Conservation (phyloP, 2,797 vertebrate genomes). For the Spinus olivaceus region DNA sequence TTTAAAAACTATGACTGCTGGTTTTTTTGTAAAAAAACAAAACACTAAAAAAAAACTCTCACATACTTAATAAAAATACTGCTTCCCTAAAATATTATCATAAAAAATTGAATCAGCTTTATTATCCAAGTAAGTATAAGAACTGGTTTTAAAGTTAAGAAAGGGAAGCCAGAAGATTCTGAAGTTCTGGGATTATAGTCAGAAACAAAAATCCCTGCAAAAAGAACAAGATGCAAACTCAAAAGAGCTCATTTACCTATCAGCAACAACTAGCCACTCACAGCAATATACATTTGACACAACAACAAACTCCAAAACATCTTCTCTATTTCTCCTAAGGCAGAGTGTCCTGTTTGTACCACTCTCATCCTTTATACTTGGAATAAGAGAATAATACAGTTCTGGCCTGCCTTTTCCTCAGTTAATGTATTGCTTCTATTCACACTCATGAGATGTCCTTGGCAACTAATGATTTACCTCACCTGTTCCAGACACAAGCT, state of each 20-base stretch:
- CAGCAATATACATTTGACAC: neutral
- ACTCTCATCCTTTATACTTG: neutral
- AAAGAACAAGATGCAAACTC: neutral
- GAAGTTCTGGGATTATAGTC: neutral
- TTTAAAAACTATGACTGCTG: neutral
- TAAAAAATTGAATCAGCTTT: neutral
- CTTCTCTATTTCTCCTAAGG: neutral
- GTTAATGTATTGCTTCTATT: slow-evolving; percentile 16
- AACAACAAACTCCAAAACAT: neutral
- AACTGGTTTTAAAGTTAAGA: neutral
- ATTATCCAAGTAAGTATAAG: neutral
- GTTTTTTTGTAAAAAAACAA: neutral
- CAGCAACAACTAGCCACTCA: neutral
- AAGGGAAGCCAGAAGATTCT: neutral
- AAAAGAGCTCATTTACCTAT: neutral
- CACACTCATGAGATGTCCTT: neutral
- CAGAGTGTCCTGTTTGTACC: neutral
- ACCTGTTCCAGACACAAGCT: slow-evolving; percentile 42
- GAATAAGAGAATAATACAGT: neutral
- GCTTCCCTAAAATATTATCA: neutral
- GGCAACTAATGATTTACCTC: slow-evolving; percentile 38
- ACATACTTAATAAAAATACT: neutral
- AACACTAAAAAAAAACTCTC: neutral
- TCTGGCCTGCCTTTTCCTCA: neutral
- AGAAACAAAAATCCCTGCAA: neutral